phyloP scores from a whole-genome alignment of 2,113 vertebrate species.

The Columba livia region DNA sequence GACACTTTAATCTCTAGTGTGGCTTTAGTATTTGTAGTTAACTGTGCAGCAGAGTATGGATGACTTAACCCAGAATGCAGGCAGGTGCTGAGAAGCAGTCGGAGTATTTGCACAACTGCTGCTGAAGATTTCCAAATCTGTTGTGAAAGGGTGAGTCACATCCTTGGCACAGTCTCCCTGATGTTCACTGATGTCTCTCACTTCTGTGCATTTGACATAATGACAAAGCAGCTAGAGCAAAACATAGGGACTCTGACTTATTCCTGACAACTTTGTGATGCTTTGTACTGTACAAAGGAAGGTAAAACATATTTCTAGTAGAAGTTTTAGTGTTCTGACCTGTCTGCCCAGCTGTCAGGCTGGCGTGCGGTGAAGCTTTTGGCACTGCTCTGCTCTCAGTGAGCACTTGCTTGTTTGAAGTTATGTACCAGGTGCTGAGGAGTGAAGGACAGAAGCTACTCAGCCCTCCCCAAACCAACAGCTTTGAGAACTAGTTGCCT shows the following conservation, averaged over 20 bases:
- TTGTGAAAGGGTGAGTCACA: background rate
- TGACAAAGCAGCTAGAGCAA: background rate
- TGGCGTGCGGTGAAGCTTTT: background rate
- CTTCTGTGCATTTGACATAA: background rate
- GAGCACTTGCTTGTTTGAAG: background rate
- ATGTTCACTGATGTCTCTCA: background rate
- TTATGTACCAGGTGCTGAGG: background rate
- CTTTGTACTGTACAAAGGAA: background rate
- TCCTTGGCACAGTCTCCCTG: background rate
- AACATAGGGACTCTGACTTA: background rate
- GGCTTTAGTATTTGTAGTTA: background rate
- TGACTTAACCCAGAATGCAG: background rate
- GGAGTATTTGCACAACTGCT: background rate
- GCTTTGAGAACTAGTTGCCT: background rate
- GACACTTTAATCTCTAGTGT: background rate
- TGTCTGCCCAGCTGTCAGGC: background rate
- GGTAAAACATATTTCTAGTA: background rate
- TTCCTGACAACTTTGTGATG: background rate
- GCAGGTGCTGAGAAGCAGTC: background rate
- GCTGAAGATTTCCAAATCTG: background rate
- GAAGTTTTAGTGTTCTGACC: background rate
- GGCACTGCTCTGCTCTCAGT: accelerated
- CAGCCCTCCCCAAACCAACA: background rate
- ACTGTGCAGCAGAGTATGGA: background rate
- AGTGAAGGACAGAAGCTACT: background rate